Percentiles rank a stretch among this genome's conserved stretches.
These are phyloP conservation scores for Harpagoxenus sublaevis DNA, from an alignment of 2,888 invertebrate species.

Conservation along the genomic window DNA sequence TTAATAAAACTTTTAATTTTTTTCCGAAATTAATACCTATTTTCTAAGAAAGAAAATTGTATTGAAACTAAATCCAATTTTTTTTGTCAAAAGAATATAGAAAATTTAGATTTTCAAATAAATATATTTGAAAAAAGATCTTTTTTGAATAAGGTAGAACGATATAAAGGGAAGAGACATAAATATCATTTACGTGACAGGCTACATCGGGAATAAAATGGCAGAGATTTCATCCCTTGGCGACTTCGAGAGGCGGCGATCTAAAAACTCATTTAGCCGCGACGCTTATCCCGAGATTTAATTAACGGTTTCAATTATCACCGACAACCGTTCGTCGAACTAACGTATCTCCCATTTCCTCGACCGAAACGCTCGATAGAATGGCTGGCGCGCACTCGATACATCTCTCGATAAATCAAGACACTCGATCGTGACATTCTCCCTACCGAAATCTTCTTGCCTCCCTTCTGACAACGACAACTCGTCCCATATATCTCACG, in stretches of 20 bases:
- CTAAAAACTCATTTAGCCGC: slow-evolving; percentile 65
- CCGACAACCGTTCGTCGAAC: slow-evolving; percentile 42
- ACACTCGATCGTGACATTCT: slow-evolving; percentile 51
- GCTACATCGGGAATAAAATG: slow-evolving; percentile 25
- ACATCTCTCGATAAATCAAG: slow-evolving; percentile 53
- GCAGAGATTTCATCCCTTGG: slow-evolving; percentile 45
- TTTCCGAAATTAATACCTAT: background rate
- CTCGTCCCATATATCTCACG: slow-evolving; percentile 35
- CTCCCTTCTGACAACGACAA: slow-evolving; percentile 33
- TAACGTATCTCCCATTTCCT: slow-evolving; percentile 54
- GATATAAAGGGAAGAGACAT: background rate
- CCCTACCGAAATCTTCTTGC: slow-evolving; percentile 46
- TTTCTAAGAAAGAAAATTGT: background rate
- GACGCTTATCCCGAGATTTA: slow-evolving; percentile 75
- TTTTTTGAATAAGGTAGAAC: background rate
- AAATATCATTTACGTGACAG: slow-evolving; percentile 26
- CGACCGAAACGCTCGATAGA: slow-evolving; percentile 26
- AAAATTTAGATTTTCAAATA: background rate
- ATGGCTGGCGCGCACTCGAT: slow-evolving; percentile 37
- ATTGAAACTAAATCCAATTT: background rate
- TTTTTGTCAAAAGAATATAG: background rate
- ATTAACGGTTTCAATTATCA: slow-evolving; percentile 77
- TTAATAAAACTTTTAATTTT: background rate
- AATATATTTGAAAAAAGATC: background rate
- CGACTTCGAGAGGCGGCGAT: slow-evolving; percentile 39